Evolutionary conservation across 2,113 vertebrate genomes (phyloP).

Genomic region (Rhipidura dahli): DNA sequence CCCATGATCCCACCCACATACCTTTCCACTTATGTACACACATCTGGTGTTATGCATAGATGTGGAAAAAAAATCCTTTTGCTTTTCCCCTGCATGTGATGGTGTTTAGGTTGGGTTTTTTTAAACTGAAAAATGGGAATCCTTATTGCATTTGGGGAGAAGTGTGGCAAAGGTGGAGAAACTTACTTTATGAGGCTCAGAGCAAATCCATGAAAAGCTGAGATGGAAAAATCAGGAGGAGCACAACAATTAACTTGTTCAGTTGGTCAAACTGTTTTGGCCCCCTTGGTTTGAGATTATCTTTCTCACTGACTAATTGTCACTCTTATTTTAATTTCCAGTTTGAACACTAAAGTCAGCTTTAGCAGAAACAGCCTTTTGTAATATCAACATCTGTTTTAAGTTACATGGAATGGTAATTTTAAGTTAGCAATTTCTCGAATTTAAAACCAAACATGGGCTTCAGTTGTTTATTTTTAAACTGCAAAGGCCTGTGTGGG

Average conservation of each 20-base stretch:
- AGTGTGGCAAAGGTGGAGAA: background rate
- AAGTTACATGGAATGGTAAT: background rate
- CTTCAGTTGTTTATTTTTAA: constrained; percentile 10
- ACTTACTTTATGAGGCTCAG: background rate
- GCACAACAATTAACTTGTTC: background rate
- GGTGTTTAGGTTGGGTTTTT: background rate
- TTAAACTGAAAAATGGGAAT: background rate
- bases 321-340: background rate
- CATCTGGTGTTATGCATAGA: constrained; percentile 56
- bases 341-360: background rate
- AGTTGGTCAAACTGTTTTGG: background rate
- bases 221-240: background rate
- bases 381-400: background rate
- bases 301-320: background rate
- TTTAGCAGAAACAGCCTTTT: background rate
- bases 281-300: background rate
- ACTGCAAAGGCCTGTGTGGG: background rate
- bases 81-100: background rate
- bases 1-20: constrained; percentile 52
- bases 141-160: background rate
- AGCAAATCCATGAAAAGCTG: background rate
- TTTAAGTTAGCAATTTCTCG: background rate
- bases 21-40: constrained; percentile 39
- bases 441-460: background rate
- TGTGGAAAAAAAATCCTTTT: background rate